A percentile compares a stretch with the other conserved stretches of the same genome.
Evolutionary conservation across 2,888 invertebrate genomes (phyloP).

Genomic region (Conistra vaccinii): DNA sequence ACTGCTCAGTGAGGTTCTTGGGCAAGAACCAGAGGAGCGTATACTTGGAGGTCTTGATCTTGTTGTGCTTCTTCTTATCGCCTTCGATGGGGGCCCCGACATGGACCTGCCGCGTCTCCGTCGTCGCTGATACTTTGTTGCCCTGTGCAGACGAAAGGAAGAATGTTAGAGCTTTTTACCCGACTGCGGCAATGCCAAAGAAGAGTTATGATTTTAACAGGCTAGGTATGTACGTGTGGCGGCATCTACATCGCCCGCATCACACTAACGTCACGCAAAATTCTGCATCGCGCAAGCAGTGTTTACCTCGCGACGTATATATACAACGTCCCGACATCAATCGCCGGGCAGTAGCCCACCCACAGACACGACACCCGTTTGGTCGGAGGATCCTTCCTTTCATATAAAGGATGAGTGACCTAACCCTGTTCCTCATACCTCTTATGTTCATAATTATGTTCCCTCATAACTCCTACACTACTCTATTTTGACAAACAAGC

Average conservation of each 20-base stretch:
- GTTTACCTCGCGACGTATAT: too few species aligned
- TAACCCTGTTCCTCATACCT: too few species aligned
- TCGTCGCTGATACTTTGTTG: constrained; percentile 89
- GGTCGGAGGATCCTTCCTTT: too few species aligned
- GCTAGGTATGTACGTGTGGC: background rate
- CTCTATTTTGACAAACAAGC: background rate
- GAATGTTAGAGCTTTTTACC: background rate
- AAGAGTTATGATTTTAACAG: too few species aligned
- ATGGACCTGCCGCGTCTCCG: constrained; percentile 91
- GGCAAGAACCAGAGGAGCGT: constrained; percentile 94
- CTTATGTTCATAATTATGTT: background rate
- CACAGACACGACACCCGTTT: too few species aligned
- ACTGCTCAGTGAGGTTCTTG: constrained; percentile 96
- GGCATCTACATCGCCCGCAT: too few species aligned
- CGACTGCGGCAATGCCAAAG: too few species aligned
- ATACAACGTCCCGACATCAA: too few species aligned
- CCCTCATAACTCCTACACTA: background rate
- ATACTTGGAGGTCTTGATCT: constrained; percentile 93
- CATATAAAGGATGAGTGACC: too few species aligned
- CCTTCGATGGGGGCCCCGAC: constrained; percentile 88
- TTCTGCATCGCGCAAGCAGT: too few species aligned
- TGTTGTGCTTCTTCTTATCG: constrained; percentile 86
- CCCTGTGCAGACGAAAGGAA: constrained; percentile 82
- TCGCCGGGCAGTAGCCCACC: too few species aligned
- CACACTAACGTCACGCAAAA: too few species aligned